These are phyloP conservation scores for Clanis bilineata DNA, from an alignment of 2,888 invertebrate genomes.

Conservation along the genomic window DNA sequence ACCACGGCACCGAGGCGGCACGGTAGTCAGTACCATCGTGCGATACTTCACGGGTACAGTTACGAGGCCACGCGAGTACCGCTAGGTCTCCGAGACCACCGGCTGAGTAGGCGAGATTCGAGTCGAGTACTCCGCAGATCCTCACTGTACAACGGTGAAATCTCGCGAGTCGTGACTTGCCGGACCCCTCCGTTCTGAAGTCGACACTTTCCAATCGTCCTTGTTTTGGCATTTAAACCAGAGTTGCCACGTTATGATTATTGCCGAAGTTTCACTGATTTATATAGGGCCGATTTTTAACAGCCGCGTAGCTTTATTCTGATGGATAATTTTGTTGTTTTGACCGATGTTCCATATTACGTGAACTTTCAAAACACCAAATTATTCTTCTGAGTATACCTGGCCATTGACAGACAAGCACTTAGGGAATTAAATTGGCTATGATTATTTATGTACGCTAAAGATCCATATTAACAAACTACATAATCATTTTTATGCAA, in stretches of 20 bases:
- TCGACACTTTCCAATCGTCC: slow-evolving; percentile 9
- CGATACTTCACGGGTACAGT: slow-evolving; percentile 39
- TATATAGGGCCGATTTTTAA: no score
- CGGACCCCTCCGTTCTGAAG: neutral
- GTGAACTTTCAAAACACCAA: no score
- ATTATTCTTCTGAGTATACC: no score
- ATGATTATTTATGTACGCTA: no score
- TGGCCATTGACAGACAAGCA: no score
- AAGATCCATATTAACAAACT: no score
- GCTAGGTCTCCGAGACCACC: slow-evolving; percentile 62
- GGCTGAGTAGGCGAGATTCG: slow-evolving; percentile 30
- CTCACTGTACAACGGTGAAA: slow-evolving; percentile 8
- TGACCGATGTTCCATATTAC: no score
- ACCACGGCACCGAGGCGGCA: no score
- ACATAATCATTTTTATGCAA: no score
- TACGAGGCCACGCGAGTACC: slow-evolving; percentile 59
- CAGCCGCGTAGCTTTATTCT: no score
- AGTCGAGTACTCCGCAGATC: neutral
- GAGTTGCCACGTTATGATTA: neutral
- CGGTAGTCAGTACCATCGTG: neutral
- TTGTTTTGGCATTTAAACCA: neutral
- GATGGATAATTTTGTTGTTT: no score
- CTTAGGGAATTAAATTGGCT: no score
- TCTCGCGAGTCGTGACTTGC: neutral
- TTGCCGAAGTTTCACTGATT: neutral